Base-by-base conservation (phyloP, 2,797 vertebrate genomes). In the Gadopsis bispinosus region DNA sequence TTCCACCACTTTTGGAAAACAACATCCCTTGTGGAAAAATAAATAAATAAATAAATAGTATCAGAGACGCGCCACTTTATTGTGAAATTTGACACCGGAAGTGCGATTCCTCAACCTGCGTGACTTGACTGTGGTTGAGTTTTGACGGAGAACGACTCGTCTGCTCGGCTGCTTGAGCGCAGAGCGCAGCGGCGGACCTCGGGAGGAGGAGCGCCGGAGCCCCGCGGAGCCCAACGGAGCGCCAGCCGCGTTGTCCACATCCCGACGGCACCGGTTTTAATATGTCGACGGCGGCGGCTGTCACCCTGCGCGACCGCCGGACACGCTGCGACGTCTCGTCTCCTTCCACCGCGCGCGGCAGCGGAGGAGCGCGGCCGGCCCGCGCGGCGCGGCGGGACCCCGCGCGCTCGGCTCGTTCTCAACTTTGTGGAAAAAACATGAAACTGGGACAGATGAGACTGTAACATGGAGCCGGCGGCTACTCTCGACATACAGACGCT, bases 401-500 rank as follows among this genome's bases (percentile, higher is more conserved):
- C 31, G 69, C 22, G 48, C 41, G 12, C 61, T n/a, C 9, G 2
- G 51, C 61, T 65, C 4, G 26, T 62, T 12, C 3, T 47, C 45
- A 92, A 92, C 88, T 92, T 93, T 75, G 59, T 83, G 90, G 84
- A 86, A 92, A 91, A 86, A 92, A 91, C 83, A 90, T 91, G 90
- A 90, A 74, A 92, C 12, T 64, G 73, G 53, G 75, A 73, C 60
- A 29, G 48, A 83, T 81, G 70, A 80, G 58, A 74, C n/a, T 56
- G 66, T 65, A 90, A 92, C 88, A 97, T 96, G 96, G 96, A 96
- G 87, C 93, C 94, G 93, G 93, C 96, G 29, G 89, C 94, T 4
- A 92, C 94, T 87, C 94, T 96, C 87, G 96, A 96, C 86, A 87
- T 95, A 56, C 95, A 96, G 92, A 95, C 96, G 85, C 90, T 97